Conservation (phyloP, 2,113 vertebrate species). For the Alligator mississippiensis region DNA sequence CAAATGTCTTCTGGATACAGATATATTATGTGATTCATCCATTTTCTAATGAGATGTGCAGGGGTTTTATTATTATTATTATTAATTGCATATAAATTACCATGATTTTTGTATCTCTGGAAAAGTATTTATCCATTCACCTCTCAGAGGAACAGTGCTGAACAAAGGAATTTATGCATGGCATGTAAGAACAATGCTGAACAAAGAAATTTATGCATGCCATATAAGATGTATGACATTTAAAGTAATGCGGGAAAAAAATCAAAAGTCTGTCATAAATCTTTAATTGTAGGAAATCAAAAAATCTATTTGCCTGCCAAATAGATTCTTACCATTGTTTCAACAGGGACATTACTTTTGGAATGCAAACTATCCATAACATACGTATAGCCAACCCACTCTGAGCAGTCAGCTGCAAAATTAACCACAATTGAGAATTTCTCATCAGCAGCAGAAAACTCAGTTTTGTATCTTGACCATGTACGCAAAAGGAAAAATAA, state of each 20-base stretch:
- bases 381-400: neutral
- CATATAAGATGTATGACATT: conserved; percentile 58
- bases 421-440: conserved; percentile 46
- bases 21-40: conserved; percentile 47
- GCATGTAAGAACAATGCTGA: conserved; percentile 49
- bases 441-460: conserved; percentile 67
- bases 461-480: conserved; percentile 62
- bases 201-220: conserved; percentile 66
- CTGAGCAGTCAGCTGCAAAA: conserved; percentile 54
- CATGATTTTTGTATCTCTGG: conserved; percentile 60
- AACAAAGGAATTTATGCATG: conserved; percentile 43
- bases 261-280: conserved; percentile 45
- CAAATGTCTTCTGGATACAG: conserved; percentile 45
- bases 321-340: conserved; percentile 49
- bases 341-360: conserved; percentile 32
- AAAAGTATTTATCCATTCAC: conserved; percentile 66
- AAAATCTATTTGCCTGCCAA: conserved; percentile 37
- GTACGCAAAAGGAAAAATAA: conserved; percentile 71
- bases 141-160: conserved; percentile 54
- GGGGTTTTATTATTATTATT: conserved; percentile 64
- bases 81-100: conserved; percentile 74
- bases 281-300: conserved; percentile 43
- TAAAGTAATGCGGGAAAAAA: conserved; percentile 43
- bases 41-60: conserved; percentile 52
- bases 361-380: conserved; percentile 33